Evolutionary conservation across 2,797 vertebrate genomes (phyloP), one percentile per base, ranked within the genome.

Genomic region (Trachurus trachurus): DNA sequence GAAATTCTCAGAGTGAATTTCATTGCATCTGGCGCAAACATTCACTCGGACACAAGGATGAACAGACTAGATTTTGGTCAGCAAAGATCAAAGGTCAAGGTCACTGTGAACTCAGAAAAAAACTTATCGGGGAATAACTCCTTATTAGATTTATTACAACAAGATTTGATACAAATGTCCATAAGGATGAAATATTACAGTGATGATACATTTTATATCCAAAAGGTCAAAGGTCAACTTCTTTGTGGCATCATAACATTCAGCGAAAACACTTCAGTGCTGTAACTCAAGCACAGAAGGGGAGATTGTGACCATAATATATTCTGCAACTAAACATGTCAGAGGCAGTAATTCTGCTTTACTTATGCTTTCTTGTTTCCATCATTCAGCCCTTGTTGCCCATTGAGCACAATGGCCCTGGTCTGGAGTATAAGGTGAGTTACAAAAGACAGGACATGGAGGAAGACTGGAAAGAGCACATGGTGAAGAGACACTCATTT

Each of bases 391-490:
- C 98, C 0, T 63, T 99, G 93, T 94, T 94, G 57, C 93, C 96
- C 21, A 66, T 95, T 59, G 97, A 99, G 70, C 95, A 96, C 86
- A 98, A 98, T 0, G 98, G 97, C 1, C 98, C 97, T 0, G 97
- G 97, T 17, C 91, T 99, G 90, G 97, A 98, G 91, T 99, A 99
- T 82, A 97, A 93, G 84, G 97, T 99, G 67, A 96, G 96, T 71
- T 99, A 97, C 96, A 93, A 95, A 78, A 96, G 93, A 9, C 95
- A 93, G 84, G 96, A 96, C 0, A 67, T 92, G 1, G 94, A 94
- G 0, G 89, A 79, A 0, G 96, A 96, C 61, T 99, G 98, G 98
- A 94, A 92, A 0, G 97, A 98, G 8, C 94, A 98, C 78, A 90
- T 61, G 1, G 96, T 97, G 78, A 97, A 95, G 85, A 97, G 97